Percentiles rank a stretch among this genome's conserved stretches.
Conservation (phyloP, 2,888 invertebrate species). For the Argyresthia goedartella region DNA sequence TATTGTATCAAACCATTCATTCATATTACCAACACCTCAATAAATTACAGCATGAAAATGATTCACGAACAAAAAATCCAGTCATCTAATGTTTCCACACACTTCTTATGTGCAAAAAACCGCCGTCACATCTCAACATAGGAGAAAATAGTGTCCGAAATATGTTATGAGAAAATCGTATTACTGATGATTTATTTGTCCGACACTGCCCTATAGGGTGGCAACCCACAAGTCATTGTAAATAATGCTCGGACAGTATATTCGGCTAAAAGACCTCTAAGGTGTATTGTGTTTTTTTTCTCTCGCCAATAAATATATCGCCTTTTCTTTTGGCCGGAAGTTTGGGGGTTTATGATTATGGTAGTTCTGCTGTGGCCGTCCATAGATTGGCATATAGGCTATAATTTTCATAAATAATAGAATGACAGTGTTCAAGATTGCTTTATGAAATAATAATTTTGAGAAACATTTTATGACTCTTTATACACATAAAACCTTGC, state of each 20-base stretch:
- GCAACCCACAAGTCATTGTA: slow-evolving; percentile 51
- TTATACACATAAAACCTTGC: neutral
- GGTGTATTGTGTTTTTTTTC: neutral
- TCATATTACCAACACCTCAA: too few species aligned
- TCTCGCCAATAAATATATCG: too few species aligned
- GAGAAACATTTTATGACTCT: neutral
- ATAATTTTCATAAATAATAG: too few species aligned
- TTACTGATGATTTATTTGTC: slow-evolving; percentile 62
- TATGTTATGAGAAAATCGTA: slow-evolving; percentile 55
- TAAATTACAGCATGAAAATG: too few species aligned
- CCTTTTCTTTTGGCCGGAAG: too few species aligned
- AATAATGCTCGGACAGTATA: slow-evolving; percentile 47
- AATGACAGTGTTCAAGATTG: too few species aligned
- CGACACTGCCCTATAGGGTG: slow-evolving; percentile 35
- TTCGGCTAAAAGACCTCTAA: neutral
- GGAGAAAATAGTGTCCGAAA: slow-evolving; percentile 29
- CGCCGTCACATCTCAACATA: neutral
- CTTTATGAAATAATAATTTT: neutral
- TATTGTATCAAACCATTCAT: too few species aligned
- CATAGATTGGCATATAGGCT: too few species aligned
- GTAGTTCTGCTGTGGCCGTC: neutral
- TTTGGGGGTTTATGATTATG: too few species aligned
- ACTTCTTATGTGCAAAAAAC: neutral
- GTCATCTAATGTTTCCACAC: neutral
- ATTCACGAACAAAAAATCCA: neutral